A percentile compares a stretch with the other conserved stretches of the same genome.
Evolutionary conservation across 2,888 invertebrate species (phyloP).

Genomic region (Nomada ruficornis): DNA sequence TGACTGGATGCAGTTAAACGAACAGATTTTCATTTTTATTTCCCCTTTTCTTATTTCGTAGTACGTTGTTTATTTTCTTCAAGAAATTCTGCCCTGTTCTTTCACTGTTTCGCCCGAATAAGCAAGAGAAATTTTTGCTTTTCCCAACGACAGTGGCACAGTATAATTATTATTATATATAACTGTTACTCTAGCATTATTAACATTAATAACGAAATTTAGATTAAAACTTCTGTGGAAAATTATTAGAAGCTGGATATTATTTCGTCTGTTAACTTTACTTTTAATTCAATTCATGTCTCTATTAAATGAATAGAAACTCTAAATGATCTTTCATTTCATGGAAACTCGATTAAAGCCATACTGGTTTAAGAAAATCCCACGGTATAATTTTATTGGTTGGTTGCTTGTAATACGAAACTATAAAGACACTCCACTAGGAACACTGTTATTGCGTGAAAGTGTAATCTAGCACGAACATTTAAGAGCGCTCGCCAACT

Average conservation of each 20-base stretch:
- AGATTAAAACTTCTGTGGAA: too few relatives aligned
- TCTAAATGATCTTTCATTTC: background rate
- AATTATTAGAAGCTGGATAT: too few relatives aligned
- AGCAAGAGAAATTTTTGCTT: background rate
- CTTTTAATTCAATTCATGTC: too few relatives aligned
- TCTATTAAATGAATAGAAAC: background rate
- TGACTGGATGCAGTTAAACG: background rate
- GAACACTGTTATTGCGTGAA: background rate
- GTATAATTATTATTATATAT: too few relatives aligned
- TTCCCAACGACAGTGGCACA: background rate
- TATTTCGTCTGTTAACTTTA: too few relatives aligned
- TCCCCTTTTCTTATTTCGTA: background rate
- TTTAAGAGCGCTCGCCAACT: background rate
- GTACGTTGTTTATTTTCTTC: background rate
- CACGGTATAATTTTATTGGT: too few relatives aligned
- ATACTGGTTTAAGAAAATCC: background rate
- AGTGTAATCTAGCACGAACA: conserved; percentile 1
- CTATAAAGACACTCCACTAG: background rate
- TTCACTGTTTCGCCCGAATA: background rate
- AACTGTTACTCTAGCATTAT: too few relatives aligned
- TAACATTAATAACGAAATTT: too few relatives aligned
- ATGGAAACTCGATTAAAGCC: background rate
- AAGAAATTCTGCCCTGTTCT: background rate
- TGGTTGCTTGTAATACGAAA: background rate
- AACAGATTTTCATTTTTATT: conserved; percentile 25